phyloP scores from a whole-genome alignment of 2,888 invertebrate genomes.

The Branchellion lobata region DNA sequence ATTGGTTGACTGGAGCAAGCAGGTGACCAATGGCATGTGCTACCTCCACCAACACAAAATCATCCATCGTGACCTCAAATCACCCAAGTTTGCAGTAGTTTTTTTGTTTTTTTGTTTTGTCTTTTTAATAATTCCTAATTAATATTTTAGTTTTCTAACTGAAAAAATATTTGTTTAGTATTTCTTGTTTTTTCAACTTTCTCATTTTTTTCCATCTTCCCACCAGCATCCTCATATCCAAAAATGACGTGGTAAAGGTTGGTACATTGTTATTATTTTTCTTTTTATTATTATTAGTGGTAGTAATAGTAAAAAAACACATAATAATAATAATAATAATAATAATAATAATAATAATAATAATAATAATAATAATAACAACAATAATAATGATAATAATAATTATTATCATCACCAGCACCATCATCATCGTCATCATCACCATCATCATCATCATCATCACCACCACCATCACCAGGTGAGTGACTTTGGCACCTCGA shows the following conservation, averaged over 20 bases:
- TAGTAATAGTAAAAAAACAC: no score
- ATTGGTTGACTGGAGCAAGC: constrained; percentile 87
- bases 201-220: no score
- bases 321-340: no score
- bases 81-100: constrained; percentile 79
- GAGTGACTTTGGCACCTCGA: constrained; percentile 87
- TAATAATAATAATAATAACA: no score
- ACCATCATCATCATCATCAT: constrained; percentile 24
- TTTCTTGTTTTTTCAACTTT: background rate
- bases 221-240: constrained; percentile 62
- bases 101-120: no score
- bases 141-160: no score
- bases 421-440: background rate
- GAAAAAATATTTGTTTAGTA: no score
- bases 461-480: no score
- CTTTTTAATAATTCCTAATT: background rate
- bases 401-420: background rate
- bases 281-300: no score
- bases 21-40: constrained; percentile 93
- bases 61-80: constrained; percentile 96
- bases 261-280: no score
- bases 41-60: constrained; percentile 94
- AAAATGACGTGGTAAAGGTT: constrained; percentile 74
- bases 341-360: no score
- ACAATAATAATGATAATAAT: no score